Evolutionary conservation across 2,113 vertebrate species (phyloP).

Genomic region (Orientallactaga bullata): DNA sequence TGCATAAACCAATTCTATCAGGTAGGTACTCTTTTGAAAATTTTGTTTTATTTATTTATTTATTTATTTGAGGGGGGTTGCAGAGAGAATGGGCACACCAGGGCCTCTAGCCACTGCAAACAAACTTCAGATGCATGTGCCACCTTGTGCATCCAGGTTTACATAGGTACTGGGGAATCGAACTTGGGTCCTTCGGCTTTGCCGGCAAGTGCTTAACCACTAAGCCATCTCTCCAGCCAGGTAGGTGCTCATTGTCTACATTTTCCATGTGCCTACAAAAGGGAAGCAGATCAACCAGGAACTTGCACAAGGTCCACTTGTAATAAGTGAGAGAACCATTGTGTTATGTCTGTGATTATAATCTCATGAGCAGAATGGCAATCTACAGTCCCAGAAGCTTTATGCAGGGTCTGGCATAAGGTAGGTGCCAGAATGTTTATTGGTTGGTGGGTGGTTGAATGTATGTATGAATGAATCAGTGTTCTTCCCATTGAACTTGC

Average conservation of each 20-base stretch:
- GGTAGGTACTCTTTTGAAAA: background rate
- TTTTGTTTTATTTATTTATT: no score
- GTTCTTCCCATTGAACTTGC: constrained; percentile 65
- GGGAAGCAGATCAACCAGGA: constrained; percentile 2
- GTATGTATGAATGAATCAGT: constrained; percentile 32
- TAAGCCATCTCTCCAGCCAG: background rate
- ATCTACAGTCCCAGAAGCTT: background rate
- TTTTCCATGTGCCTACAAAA: constrained; percentile 5
- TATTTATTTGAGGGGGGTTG: no score
- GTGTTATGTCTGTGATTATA: background rate
- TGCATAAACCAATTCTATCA: constrained; percentile 39
- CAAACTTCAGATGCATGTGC: no score
- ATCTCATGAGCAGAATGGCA: constrained; percentile 35
- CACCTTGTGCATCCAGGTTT: no score
- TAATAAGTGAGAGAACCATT: constrained; percentile 23
- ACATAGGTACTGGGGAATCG: no score
- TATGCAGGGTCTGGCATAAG: constrained; percentile 37
- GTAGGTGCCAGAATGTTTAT: constrained; percentile 45
- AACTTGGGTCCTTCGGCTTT: no score
- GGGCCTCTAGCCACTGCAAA: no score
- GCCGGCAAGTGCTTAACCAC: no score
- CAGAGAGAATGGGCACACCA: no score
- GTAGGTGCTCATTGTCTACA: background rate
- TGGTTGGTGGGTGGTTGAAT: background rate
- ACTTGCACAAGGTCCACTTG: constrained; percentile 10